Evolutionary conservation across 2,113 vertebrate genomes (phyloP).

Genomic region (Periophthalmus modestus): DNA sequence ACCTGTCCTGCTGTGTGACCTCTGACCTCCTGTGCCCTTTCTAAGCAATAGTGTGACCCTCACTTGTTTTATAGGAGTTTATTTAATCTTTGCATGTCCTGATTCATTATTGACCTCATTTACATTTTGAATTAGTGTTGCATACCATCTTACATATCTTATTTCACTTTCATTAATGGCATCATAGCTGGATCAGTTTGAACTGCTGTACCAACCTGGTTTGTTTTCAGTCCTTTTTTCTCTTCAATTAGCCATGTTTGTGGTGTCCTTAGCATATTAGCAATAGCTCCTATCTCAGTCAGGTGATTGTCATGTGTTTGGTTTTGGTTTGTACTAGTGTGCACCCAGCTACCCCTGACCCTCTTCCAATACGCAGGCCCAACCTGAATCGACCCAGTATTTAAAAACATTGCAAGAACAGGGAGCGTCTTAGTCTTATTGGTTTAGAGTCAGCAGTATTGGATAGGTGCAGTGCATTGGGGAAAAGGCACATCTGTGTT

Average conservation of each 20-base stretch:
- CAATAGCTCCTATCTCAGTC: neutral
- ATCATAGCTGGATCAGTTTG: constrained; percentile 76
- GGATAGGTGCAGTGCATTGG: constrained; percentile 34
- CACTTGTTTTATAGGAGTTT: constrained; percentile 32
- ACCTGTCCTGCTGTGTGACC: constrained; percentile 58
- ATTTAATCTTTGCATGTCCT: constrained; percentile 25
- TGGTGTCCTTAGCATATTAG: constrained; percentile 43
- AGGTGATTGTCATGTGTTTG: constrained; percentile 20
- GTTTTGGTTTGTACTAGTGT: constrained; percentile 1
- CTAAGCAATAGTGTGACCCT: constrained; percentile 48
- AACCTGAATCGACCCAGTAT: constrained; percentile 45
- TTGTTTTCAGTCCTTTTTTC: constrained; percentile 52
- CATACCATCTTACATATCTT: constrained; percentile 3
- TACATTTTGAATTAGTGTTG: constrained; percentile 8
- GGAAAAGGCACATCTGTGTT: constrained; percentile 70
- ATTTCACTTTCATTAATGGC: constrained; percentile 34
- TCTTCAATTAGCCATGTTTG: constrained; percentile 37
- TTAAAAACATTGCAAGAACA: constrained; percentile 15
- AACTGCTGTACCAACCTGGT: constrained; percentile 79
- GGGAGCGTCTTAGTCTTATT: constrained; percentile 11
- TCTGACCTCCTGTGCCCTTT: constrained; percentile 56
- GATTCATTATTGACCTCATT: constrained; percentile 10
- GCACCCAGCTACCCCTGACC: constrained; percentile 12
- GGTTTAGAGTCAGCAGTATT: constrained; percentile 30
- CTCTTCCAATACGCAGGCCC: constrained; percentile 11